Evolutionary conservation across 2,888 invertebrate species (phyloP).

Genomic region (Emmelina monodactyla): DNA sequence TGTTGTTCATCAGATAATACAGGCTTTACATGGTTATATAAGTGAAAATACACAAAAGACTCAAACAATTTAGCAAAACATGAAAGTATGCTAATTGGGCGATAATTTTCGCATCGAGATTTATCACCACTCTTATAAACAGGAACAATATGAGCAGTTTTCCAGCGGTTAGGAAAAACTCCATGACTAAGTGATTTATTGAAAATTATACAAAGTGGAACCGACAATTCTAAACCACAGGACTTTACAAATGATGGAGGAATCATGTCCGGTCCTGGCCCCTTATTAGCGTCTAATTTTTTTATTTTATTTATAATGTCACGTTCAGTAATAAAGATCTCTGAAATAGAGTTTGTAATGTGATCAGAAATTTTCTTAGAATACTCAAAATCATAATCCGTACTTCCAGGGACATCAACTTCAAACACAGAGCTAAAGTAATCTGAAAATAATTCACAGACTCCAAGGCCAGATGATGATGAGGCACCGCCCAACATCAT

Average conservation of each 20-base stretch:
- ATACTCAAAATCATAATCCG: no score
- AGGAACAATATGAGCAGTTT: slow-evolving; percentile 7
- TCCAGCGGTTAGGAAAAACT: slow-evolving; percentile 5
- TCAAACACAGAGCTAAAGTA: slow-evolving; percentile 7
- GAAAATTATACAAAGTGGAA: not conserved
- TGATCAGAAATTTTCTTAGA: no score
- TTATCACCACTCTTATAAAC: slow-evolving; percentile 6
- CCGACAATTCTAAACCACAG: not conserved
- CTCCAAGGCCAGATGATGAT: not conserved
- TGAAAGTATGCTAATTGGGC: slow-evolving; percentile 8
- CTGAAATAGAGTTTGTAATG: not conserved
- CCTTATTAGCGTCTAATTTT: slow-evolving; percentile 2
- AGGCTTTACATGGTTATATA: slow-evolving; percentile 7
- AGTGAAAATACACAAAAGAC: slow-evolving; percentile 3
- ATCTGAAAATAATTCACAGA: slow-evolving; percentile 3
- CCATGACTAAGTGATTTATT: slow-evolving; percentile 5
- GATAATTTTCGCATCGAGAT: slow-evolving; percentile 5
- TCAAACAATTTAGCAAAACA: slow-evolving; percentile 9
- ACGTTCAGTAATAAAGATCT: not conserved
- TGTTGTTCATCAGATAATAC: slow-evolving; percentile 6
- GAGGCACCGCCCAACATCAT: not conserved
- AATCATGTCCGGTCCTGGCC: slow-evolving; percentile 3
- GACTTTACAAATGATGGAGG: slow-evolving; percentile 4
- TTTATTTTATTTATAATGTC: slow-evolving; percentile 4
- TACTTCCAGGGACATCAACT: no score